These are phyloP conservation scores for Listrodromus nycthemerus DNA, from an alignment of 2,888 invertebrate genomes.

Conservation along the genomic window DNA sequence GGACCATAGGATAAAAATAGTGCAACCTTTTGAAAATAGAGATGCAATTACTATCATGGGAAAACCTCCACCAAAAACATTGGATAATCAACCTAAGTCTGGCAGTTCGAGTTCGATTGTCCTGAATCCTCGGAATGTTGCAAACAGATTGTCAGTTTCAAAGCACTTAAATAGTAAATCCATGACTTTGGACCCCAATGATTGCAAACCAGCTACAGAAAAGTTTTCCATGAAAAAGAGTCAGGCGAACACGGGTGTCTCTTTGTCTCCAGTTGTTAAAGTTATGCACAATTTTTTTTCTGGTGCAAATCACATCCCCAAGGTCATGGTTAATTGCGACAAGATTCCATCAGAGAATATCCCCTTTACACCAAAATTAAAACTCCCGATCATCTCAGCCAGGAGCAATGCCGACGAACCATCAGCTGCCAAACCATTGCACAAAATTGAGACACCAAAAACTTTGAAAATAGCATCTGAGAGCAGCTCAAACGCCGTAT, in stretches of 20 bases:
- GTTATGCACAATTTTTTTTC: constrained; percentile 11
- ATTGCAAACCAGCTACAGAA: neutral
- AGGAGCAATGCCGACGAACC: neutral
- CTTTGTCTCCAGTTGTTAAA: neutral
- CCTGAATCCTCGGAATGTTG: neutral
- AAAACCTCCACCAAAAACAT: neutral
- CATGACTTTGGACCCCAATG: neutral
- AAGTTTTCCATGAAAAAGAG: neutral
- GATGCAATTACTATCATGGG: neutral
- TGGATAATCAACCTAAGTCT: neutral
- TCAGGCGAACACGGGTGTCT: neutral
- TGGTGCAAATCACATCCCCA: neutral
- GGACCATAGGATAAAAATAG: neutral
- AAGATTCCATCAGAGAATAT: neutral
- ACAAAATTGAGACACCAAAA: neutral
- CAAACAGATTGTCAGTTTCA: neutral
- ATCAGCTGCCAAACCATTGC: neutral
- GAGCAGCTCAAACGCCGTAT: neutral
- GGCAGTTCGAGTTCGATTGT: neutral
- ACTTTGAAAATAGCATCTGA: neutral
- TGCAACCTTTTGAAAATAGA: neutral
- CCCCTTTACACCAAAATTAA: neutral
- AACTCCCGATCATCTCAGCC: neutral
- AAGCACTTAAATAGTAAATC: neutral
- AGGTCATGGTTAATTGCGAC: neutral